Percentiles rank a stretch among this genome's conserved stretches.
Conservation (phyloP, 2,888 invertebrate genomes). For the Hemistola chrysoprasaria region DNA sequence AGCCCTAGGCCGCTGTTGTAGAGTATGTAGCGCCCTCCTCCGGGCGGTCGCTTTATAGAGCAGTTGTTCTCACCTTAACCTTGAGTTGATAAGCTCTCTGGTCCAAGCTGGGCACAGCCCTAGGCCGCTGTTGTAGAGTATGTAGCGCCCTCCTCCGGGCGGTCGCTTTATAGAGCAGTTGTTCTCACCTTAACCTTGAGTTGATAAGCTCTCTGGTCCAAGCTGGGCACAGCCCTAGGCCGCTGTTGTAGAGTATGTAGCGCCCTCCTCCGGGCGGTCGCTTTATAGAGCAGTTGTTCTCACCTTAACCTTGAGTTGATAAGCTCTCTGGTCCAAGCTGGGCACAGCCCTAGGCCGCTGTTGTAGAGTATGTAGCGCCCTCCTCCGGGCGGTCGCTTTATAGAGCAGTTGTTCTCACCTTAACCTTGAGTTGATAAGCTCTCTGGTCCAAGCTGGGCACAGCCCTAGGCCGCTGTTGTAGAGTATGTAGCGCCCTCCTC, state of each 20-base stretch:
- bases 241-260: conserved; percentile 54
- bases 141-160: too few species aligned
- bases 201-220: conserved; percentile 88
- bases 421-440: conserved; percentile 85
- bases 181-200: conserved; percentile 76
- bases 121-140: conserved; percentile 56
- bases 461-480: conserved; percentile 55
- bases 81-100: conserved; percentile 87
- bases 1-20: conserved; percentile 55
- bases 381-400: too few species aligned
- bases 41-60: too few species aligned
- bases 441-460: conserved; percentile 87
- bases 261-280: too few species aligned
- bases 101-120: conserved; percentile 82
- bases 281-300: too few species aligned
- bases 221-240: conserved; percentile 74
- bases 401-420: conserved; percentile 65
- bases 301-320: conserved; percentile 83
- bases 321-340: conserved; percentile 87
- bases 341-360: conserved; percentile 68
- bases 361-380: conserved; percentile 57
- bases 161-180: too few species aligned
- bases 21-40: conserved; percentile 56
- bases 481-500: conserved; percentile 56
- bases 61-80: conserved; percentile 69